Base-by-base conservation (phyloP, 2,113 vertebrate species). In the Gnathonemus echidnorhynchus region DNA sequence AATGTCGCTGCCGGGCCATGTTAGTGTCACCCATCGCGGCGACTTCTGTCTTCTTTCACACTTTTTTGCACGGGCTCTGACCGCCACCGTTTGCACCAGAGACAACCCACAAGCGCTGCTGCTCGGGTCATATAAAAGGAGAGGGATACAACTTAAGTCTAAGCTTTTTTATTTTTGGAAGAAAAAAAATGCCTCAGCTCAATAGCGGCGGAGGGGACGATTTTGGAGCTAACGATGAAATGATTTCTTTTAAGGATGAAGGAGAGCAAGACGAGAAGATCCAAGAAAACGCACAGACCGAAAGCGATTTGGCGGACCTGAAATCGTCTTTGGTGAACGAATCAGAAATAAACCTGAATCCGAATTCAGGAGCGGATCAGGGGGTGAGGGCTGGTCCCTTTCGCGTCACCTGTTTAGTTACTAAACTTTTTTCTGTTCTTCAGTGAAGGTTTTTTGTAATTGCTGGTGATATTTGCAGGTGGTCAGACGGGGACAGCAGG, bases 321-420 rank as follows among this genome's bases (percentile, higher is more conserved):
- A 99, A 99, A 93, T 98, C 98, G n/a, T 99, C 98, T 42, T 94
- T 99, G 93, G 98, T 99, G 89, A 97, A 98, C 94, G 98, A 99
- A 95, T 98, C 98, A 17, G 98, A 99, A 89, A 97, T 95, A 74
- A 96, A 92, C 91, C 96, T 96, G 87, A 96, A 94, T 92, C 92
- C 95, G 8, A 93, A 52, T 92, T 53, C 94, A 74, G 94, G 93
- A 92, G 94, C 95, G 91, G 94, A 95, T 94, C 70, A 19, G 89
- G 42, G 92, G 93, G 92, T 90, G 91, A 88, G 86, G 27, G 70
- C 15, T n/a, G 0, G 45, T 70, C 45, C 10, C 46, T 21, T 39
- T n/a, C 13, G 27, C 50, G n/a, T 35, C 13, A 46, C 74, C 31
- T 10, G 49, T 31, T 31, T 15, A 17, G 85, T 70, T 88, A n/a